Base-by-base conservation (phyloP, 2,888 invertebrate species). In the Ceratothoa steindachneri region DNA sequence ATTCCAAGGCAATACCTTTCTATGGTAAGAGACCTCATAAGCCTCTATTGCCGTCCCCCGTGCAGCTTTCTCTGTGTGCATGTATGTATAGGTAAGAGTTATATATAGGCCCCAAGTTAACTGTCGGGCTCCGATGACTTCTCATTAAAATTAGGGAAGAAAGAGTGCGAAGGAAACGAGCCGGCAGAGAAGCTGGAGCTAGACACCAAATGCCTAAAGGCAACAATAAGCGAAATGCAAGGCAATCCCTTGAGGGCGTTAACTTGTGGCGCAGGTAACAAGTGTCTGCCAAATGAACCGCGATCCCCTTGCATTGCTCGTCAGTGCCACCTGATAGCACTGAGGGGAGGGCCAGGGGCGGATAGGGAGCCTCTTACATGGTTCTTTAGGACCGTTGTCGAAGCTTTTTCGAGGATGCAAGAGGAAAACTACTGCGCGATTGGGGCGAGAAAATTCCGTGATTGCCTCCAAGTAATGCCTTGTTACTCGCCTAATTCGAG, bases 221-320 rank as follows among this genome's bases (percentile, higher is more conserved):
- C 67, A 67, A 67, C 67, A 67, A 67, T 67, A 67, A 67, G 67
- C 67, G 28, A 67, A 67, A 67, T 67, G 67, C 31, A 30, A 67
- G 31, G 19, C 1, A 29, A 29, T 30, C 67, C 30, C 67, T 5
- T 1, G 67, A 30, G 67, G 31, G 15, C 22, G n/a, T 30, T 67
- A 67, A 67, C 67, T 67, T 30, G 28, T 29, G n/a, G 12, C 22
- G 29, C 67, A 30, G 67, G 30, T 67, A 29, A 67, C 67, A 67
- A 67, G 31, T 67, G 31, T 30, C 67, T 30, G 67, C 29, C 67
- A 67, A 67, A 67, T 67, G 67, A 67, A 67, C 67, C 67, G 67
- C 29, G 31, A 67, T 30, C 67, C 67, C 67, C 29, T 30, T 67
- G 67, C 67, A 30, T 67, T 30, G 67, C 60, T 60, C 60, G 60